Evolutionary conservation across 2,797 vertebrate genomes (phyloP).

Genomic region (Melanotaenia pygmaea): DNA sequence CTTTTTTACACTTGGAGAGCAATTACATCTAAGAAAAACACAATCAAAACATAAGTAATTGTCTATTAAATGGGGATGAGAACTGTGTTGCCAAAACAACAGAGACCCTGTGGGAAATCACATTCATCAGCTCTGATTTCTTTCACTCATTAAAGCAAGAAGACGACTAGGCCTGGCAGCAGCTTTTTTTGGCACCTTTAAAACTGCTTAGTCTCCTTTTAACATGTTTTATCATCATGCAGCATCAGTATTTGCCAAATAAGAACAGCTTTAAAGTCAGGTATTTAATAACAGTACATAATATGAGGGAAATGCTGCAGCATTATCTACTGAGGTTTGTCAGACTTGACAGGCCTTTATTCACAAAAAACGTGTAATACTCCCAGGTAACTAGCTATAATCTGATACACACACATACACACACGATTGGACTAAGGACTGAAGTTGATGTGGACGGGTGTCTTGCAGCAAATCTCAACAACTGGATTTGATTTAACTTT

Average conservation of each 20-base stretch:
- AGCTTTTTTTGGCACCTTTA: slow-evolving; percentile 23
- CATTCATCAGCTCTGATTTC: slow-evolving; percentile 40
- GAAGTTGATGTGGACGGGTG: slow-evolving; percentile 80
- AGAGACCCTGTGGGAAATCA: slow-evolving; percentile 53
- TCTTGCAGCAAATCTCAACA: slow-evolving; percentile 79
- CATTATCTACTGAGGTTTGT: slow-evolving; percentile 1
- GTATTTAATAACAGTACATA: slow-evolving; percentile 24
- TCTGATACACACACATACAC: slow-evolving; percentile 67
- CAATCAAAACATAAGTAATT: slow-evolving; percentile 58
- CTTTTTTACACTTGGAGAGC: slow-evolving; percentile 38
- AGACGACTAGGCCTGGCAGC: slow-evolving; percentile 36
- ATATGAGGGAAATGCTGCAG: slow-evolving; percentile 24
- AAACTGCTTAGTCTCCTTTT: slow-evolving; percentile 30
- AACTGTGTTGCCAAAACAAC: slow-evolving; percentile 56
- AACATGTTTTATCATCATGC: slow-evolving; percentile 26
- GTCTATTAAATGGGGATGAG: slow-evolving; percentile 55
- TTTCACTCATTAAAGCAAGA: slow-evolving; percentile 52
- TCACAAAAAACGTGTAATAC: slow-evolving; percentile 41
- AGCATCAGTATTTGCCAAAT: slow-evolving; percentile 30
- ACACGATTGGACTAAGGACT: slow-evolving; percentile 61
- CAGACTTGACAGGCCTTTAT: slow-evolving; percentile 14
- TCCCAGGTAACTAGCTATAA: slow-evolving; percentile 76
- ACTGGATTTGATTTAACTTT: slow-evolving; percentile 80
- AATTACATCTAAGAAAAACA: slow-evolving; percentile 54
- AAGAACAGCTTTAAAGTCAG: slow-evolving; percentile 42